Evolutionary conservation across 2,888 invertebrate genomes (phyloP), one percentile per base, ranked within the genome.

Genomic region (Cerastoderma edule): DNA sequence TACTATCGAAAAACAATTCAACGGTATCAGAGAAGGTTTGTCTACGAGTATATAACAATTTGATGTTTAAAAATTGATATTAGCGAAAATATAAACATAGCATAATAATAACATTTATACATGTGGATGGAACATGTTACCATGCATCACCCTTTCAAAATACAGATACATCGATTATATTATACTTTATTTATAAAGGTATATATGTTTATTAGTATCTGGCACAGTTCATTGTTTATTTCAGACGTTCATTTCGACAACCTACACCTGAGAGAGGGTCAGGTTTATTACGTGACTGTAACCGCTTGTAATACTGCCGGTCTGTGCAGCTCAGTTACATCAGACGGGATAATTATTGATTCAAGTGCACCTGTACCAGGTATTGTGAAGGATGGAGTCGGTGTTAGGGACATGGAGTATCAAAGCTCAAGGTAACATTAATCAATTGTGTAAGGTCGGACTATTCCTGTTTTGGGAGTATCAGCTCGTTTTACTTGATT

Each of bases 311-410:
- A 87, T 69, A 73, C 78, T 22, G 85, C 84, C 3, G 77, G 72
- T 28, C 63, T 83, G 28, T 87, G 86, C 78, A 75, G 80, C 16
- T 64, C 78, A 28, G 78, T 72, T 8, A 80, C 83, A 0, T 85
- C 87, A 27, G 88, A 88, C 70, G 87, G 87, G 8, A 69, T 88
- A 53, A 33, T 87, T 33, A 70, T 87, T 35, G 88, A 88, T 44
- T 75, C 80, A 46, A 86, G 84, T n/a, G 79, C 87, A 2, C 88
- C 88, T 6, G 67, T 75, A 5, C 65, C 72, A 5, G 88, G 88
- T 5, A 54, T 54, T 19, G 83, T 88, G 8, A 78, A 72, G 22
- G 87, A 87, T 69, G 88, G 88, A 4, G 72, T 74, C 2, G 66
- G 53, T 10, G 69, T 63, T 16, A 65, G 50, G 4, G 85, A 87